Evolutionary conservation across 2,797 vertebrate genomes (phyloP), one percentile per base, ranked within the genome.

Genomic region (Loriculus beryllinus): DNA sequence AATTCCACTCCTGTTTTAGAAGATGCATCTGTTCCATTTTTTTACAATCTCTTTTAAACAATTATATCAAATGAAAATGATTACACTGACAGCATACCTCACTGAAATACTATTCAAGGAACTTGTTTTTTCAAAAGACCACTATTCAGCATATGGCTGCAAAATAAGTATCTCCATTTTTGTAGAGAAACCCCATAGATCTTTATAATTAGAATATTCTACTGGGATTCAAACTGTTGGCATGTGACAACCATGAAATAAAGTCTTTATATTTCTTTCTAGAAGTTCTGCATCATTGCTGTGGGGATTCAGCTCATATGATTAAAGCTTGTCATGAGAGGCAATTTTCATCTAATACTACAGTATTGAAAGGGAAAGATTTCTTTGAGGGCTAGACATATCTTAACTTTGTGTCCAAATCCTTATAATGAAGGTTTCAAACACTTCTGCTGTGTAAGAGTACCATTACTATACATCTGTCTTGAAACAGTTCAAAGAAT

Each of bases 11-110:
- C 60, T 84, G 70, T 82, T 80, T 35, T 35, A 57, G 33, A 57
- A 56, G 48, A 69, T 92, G 48, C 28, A 76, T 65, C 68, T 91
- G 51, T 52, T 88, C 47, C 26, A 35, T 64, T 19, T 89, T 89
- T 90, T 54, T 28, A 49, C 77, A 91, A 52, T 82, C 71, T 67
- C 42, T 47, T 79, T 88, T 88, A 59, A 89, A 81, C 43, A 92
- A 89, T 88, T 95, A 92, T 51, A 62, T 86, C 59, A 97, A 92
- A 88, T 18, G 45, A 40, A 95, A 95, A 75, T 82, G 45, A 75
- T 96, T 67, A 56, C 68, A 88, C 37, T 75, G 72, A 39, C 71
- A 95, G 39, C 71, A 79, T 74, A 93, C 22, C 33, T 94, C 69
- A 92, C 37, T 63, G 80, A 94, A 86, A 80, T 78, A 88, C 22